Evolutionary conservation across 2,797 vertebrate species (phyloP).

Genomic region (Amphiprion clarkii): DNA sequence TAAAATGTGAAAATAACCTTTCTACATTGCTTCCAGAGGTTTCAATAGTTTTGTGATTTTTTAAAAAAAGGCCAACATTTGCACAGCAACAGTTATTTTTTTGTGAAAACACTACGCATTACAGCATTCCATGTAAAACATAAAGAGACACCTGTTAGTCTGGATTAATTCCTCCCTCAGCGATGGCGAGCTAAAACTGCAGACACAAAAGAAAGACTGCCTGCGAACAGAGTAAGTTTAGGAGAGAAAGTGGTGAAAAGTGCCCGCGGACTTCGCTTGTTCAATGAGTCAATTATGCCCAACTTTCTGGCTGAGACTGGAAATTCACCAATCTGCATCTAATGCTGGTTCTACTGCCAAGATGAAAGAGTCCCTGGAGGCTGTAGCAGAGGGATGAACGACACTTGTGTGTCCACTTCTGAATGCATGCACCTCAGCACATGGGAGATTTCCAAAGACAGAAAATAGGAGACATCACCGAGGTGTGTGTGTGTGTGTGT

Average conservation of each 20-base stretch:
- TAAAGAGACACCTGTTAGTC: constrained; percentile 11
- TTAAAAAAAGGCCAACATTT: too few species aligned
- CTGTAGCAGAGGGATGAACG: constrained; percentile 34
- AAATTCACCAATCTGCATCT: constrained; percentile 70
- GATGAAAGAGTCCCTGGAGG: constrained; percentile 63
- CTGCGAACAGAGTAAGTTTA: constrained; percentile 28
- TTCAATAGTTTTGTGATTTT: background rate
- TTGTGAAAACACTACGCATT: background rate
- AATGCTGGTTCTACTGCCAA: constrained; percentile 57
- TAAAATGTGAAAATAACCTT: constrained; percentile 8
- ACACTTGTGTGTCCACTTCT: constrained; percentile 41
- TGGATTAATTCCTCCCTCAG: constrained; percentile 12
- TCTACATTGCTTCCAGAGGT: background rate
- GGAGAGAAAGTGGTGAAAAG: constrained; percentile 38
- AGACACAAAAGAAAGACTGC: constrained; percentile 28
- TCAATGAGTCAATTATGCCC: constrained; percentile 69
- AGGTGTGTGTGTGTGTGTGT: background rate
- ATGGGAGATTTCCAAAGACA: constrained; percentile 24
- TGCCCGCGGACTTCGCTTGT: constrained; percentile 54
- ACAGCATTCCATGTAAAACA: constrained; percentile 10
- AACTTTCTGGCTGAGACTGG: constrained; percentile 65
- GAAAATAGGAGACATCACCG: constrained; percentile 11
- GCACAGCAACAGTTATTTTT: background rate
- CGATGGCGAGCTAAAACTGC: constrained; percentile 11
- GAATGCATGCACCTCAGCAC: constrained; percentile 49